These are phyloP conservation scores for Chaetorhynchus papuensis DNA, from an alignment of 2,113 vertebrate species.

Conservation along the genomic window DNA sequence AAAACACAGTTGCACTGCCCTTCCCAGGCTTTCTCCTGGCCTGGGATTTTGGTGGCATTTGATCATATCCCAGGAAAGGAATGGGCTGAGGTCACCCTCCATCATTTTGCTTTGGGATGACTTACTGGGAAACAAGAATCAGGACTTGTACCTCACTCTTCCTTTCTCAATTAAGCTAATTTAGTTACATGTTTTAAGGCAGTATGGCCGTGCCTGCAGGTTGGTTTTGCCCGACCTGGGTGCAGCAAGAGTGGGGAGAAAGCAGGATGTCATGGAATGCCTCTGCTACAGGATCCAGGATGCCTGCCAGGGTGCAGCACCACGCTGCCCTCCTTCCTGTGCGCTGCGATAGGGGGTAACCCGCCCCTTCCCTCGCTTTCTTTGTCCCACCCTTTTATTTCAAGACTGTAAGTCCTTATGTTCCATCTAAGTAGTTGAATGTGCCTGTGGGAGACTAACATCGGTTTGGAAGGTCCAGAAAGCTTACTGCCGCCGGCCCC, in stretches of 20 bases:
- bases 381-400: neutral
- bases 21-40: neutral
- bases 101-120: neutral
- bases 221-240: neutral
- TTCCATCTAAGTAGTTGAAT: neutral
- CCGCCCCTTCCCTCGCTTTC: neutral
- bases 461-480: neutral
- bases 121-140: neutral
- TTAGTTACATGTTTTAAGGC: neutral
- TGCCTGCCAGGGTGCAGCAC: neutral
- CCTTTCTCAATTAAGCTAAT: neutral
- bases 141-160: neutral
- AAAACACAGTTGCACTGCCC: neutral
- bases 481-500: neutral
- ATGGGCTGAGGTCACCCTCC: neutral
- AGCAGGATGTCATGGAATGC: neutral
- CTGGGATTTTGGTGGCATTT: neutral
- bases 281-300: neutral
- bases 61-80: neutral
- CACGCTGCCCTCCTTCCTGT: rapidly evolving
- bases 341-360: rapidly evolving
- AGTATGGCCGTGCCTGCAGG: rapidly evolving
- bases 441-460: neutral
- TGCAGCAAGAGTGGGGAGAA: neutral
- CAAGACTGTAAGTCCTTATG: neutral